Percentiles rank a stretch among this genome's conserved stretches.
These are phyloP conservation scores for Sebastes variabilis DNA, from an alignment of 2,797 vertebrate genomes.

Conservation along the genomic window DNA sequence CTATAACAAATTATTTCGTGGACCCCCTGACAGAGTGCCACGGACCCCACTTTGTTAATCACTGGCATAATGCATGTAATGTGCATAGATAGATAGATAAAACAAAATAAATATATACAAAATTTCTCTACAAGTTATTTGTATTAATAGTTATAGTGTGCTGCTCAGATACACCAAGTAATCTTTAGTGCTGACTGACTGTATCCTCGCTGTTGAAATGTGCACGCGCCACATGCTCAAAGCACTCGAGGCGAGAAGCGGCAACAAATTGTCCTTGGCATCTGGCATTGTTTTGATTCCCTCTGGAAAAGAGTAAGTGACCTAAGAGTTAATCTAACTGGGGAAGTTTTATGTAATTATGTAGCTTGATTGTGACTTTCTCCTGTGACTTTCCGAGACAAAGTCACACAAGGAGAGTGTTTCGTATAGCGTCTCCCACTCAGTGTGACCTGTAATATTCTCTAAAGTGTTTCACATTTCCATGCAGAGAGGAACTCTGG, in stretches of 20 bases:
- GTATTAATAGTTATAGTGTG: not conserved
- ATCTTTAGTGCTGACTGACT: not conserved
- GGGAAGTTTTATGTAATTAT: conserved; percentile 1
- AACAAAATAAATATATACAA: not conserved
- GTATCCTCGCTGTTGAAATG: not conserved
- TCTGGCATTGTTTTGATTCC: conserved; percentile 22
- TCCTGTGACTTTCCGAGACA: too few relatives aligned
- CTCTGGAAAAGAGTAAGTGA: conserved; percentile 14
- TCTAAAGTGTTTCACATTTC: not conserved
- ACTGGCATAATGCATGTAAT: too few relatives aligned
- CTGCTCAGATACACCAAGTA: not conserved
- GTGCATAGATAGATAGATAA: too few relatives aligned
- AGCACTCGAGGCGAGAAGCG: not conserved
- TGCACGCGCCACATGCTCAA: not conserved
- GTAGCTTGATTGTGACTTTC: not conserved
- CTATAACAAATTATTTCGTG: too few relatives aligned
- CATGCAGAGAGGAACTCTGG: not conserved
- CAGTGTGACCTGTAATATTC: not conserved
- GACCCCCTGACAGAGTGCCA: too few relatives aligned
- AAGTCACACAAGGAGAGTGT: not conserved
- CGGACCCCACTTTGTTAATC: too few relatives aligned
- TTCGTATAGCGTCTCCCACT: not conserved
- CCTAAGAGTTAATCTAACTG: conserved; percentile 22
- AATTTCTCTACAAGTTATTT: not conserved
- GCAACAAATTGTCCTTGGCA: conserved; percentile 4